Base-by-base conservation (phyloP, 1,140 invertebrate genomes). In the Ruditapes philippinarum region DNA sequence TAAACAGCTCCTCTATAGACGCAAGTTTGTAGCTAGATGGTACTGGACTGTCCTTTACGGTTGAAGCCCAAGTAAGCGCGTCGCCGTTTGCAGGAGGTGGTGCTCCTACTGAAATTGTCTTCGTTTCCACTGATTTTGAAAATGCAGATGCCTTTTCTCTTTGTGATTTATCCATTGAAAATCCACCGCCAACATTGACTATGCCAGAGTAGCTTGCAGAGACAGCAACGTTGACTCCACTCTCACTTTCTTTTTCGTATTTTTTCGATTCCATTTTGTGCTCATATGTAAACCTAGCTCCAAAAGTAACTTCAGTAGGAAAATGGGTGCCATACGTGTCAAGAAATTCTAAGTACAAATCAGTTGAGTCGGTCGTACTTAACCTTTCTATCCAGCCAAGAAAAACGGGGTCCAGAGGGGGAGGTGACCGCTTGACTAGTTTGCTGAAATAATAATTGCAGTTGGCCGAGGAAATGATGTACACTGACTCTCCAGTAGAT, bases 401-500 rank as follows among this genome's bases (percentile, higher is more conserved):
- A 51, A 89, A 89, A 19, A 28, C 57, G 17, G 25, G 19, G 33
- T 81, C n/a, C 31, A 89, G 83, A 1, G 12, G 7, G 2, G 88
- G 88, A 7, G 88, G 40, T 12, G 28, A 38, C 22, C 51, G 22
- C 19, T 42, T 14, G 5, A 62, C 45, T 5, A 89, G 38, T 38
- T 89, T 89, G 12, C 76, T 70, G 28, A 62, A 83, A 51, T 83
- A 89, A 36, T 89, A 89, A 22, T 73, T 84, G 31, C 88, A 89
- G 28, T 42, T 45, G 17, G 88, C 88, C 22, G 65, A 45, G 9
- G 88, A 89, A 25, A 62, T 28, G 5, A 89, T 89, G n/a, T 62
- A 76, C 22, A 89, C 73, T n/a, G 65, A 89, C 36, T 76, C 51
- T 79, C 80, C 80, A 33, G 33, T 49, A 0, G 88, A 76, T 4